phyloP scores from a whole-genome alignment of 2,797 vertebrate genomes.

The Pyrocephalus nanus region DNA sequence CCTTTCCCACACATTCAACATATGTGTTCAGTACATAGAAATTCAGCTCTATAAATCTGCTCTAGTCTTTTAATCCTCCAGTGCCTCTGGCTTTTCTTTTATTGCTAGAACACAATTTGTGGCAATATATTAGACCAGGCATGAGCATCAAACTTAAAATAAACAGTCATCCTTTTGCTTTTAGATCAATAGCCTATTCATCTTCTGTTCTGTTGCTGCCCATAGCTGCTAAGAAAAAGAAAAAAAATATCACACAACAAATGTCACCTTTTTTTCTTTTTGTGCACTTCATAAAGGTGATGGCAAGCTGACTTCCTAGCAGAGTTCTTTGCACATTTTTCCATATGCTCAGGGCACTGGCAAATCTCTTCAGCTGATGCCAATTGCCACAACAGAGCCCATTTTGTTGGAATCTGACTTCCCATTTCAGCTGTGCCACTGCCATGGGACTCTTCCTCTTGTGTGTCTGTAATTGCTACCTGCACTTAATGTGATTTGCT shows the following conservation, averaged over 20 bases:
- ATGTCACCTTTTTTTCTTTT: neutral
- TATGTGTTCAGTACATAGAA: neutral
- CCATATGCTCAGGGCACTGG: neutral
- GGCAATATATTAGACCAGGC: neutral
- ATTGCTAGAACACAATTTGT: neutral
- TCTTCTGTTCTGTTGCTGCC: neutral
- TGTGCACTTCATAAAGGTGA: neutral
- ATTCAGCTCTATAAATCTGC: neutral
- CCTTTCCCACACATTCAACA: neutral
- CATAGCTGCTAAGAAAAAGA: neutral
- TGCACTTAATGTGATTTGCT: fast-evolving
- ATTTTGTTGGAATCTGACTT: neutral
- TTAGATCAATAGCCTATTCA: conserved; percentile 26
- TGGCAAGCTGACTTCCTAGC: neutral
- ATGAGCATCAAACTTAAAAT: conserved; percentile 20
- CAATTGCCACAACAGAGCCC: neutral
- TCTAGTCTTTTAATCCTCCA: neutral
- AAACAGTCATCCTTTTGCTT: conserved; percentile 10
- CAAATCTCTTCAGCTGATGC: neutral
- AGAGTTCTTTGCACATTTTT: neutral
- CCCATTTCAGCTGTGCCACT: fast-evolving
- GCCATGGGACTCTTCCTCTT: fast-evolving
- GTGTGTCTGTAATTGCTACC: neutral
- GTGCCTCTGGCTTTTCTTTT: neutral
- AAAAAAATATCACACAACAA: neutral